phyloP scores from a whole-genome alignment of 2,888 invertebrate genomes.

The Rosalia funebris region DNA sequence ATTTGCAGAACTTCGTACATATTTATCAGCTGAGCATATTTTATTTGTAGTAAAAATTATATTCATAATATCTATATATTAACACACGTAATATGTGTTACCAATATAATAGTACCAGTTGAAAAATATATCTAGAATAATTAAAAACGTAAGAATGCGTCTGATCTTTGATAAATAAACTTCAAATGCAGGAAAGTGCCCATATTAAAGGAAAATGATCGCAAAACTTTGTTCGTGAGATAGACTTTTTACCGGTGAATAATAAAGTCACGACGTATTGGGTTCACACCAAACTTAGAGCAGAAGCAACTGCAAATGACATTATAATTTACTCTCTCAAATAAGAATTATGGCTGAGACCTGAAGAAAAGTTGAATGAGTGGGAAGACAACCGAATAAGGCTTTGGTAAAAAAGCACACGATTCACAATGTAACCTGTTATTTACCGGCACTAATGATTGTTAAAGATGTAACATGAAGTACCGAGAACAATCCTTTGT shows the following conservation, averaged over 20 bases:
- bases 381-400: background rate
- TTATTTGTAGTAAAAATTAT: too few species aligned
- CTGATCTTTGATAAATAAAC: too few species aligned
- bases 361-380: background rate
- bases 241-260: constrained; percentile 11
- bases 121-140: too few species aligned
- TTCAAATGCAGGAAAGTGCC: constrained; percentile 6
- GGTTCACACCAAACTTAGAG: constrained; percentile 20
- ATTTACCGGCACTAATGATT: background rate
- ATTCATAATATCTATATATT: too few species aligned
- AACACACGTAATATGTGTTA: too few species aligned
- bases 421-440: background rate
- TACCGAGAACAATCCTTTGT: too few species aligned
- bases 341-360: background rate
- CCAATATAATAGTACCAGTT: too few species aligned
- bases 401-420: background rate
- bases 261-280: constrained; percentile 10
- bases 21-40: too few species aligned
- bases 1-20: too few species aligned
- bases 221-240: constrained; percentile 17
- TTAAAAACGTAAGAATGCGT: too few species aligned
- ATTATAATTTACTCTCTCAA: constrained; percentile 26
- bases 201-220: background rate
- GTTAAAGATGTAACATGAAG: background rate
- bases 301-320: constrained; percentile 20